Evolutionary conservation across 2,888 invertebrate species (phyloP), one percentile per base, ranked within the genome.

Genomic region (Hydriomena furcata): DNA sequence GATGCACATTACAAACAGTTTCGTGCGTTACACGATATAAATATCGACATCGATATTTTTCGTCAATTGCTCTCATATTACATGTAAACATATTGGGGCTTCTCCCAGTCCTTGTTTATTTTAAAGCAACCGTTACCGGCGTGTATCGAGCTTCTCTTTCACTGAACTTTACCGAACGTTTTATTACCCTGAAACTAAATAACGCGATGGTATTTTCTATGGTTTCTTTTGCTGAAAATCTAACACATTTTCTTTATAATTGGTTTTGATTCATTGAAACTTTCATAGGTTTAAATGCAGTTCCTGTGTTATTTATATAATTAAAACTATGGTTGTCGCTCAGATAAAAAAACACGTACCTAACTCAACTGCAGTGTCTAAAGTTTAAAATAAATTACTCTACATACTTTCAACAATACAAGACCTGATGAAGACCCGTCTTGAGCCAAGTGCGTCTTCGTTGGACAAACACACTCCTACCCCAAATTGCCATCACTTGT

Each of bases 401-500:
- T 17, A 3, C 17, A 17, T 17, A 17, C 2, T 17, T 17, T 17
- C 17, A 17, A 3, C 17, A 4, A n/a, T n/a, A n/a, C n/a, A 2
- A 23, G 23, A 7, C 23, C 7, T 23, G 5, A 23, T 52, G 40
- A 58, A 24, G 41, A 34, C n/a, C 34, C 31, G 40, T 49, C 48
- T 52, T 37, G 43, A 36, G 46, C 40, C 30, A 24, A 55, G 54
- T 58, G 43, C 57, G 58, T 59, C 58, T 59, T 63, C 65, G 59
- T 66, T 71, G 68, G 60, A 66, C 73, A 82, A 83, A 83, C 80
- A 79, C 77, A 79, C 68, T 30, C 30, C 64, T 73, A 71, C 71
- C 75, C 78, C 64, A 76, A 78, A 83, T 82, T 77, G 71, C 73
- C 76, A 62, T 77, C 75, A 72, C 77, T 78, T 78, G 79, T 81